Evolutionary conservation across 1,140 invertebrate genomes (phyloP), one percentile per base, ranked within the genome.

Genomic region (Oryzaephilus surinamensis): DNA sequence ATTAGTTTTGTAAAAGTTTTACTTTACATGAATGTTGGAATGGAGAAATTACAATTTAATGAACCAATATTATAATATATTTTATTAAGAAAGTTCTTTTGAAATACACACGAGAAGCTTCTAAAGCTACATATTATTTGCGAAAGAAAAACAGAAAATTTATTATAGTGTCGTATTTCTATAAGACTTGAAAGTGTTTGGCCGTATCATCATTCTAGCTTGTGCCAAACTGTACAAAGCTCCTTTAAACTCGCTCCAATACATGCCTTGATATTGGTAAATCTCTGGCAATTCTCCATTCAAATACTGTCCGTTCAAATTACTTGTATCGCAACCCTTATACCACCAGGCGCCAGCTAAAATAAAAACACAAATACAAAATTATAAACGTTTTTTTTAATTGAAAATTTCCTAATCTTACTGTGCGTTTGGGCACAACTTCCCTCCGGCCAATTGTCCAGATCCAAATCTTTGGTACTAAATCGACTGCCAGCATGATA

Each of bases 261-360:
- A 75, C 30, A 74, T 70, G 0, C 71, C 66, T 43, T 74, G 66
- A n/a, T 67, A 69, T 32, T 64, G 58, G 29, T 64, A 63, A 2
- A 64, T 62, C 1, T 66, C 63, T 2, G 71, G 65, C 11, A 72
- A 50, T 3, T 68, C 54, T 5, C 70, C 66, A 38, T 67, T 66
- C 35, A 74, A 62, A 44, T 77, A 80, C 35, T 66, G 65, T 0
- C 72, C 73, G 45, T 76, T 76, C 13, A 75, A 55, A 44, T 74
- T 75, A 47, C 67, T 66, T 48, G 68, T 75, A 32, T 74, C 72
- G 47, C 68, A 70, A 4, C 55, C 55, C 37, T 70, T 71, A 46
- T 76, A 79, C 78, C 78, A 81, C 78, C 78, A 81, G 58, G 76
- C 78, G 2, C 71, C 77, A 4, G 71, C 54, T 57, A 31, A 28